Conservation (phyloP, 1,140 invertebrate species). For the Bombus terrestris region DNA sequence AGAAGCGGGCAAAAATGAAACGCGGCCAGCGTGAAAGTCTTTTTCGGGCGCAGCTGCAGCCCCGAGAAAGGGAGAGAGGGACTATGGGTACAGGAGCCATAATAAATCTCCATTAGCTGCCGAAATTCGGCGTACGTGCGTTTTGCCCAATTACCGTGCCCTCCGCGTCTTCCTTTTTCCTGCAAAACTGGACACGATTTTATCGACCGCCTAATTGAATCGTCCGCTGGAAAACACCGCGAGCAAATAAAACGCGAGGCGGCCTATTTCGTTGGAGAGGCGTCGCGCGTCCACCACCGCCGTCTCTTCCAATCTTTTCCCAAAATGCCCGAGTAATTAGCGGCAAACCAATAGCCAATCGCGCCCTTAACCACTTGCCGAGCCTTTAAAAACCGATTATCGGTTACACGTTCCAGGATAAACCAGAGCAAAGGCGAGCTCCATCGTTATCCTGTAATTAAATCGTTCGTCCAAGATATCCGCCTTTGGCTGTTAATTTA, state of each 20-base stretch:
- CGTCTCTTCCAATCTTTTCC: slow-evolving; percentile 7
- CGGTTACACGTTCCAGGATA: too few species aligned
- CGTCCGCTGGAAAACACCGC: slow-evolving; percentile 44
- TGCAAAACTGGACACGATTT: slow-evolving; percentile 60
- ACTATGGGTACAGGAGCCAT: slow-evolving; percentile 44
- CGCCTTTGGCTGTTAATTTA: too few species aligned
- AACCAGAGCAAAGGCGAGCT: background rate
- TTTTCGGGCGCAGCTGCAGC: slow-evolving; percentile 51
- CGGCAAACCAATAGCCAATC: background rate
- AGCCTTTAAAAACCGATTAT: background rate
- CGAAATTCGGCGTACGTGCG: slow-evolving; percentile 66
- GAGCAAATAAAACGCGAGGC: slow-evolving; percentile 26
- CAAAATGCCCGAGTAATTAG: slow-evolving; percentile 23
- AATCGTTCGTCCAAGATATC: too few species aligned
- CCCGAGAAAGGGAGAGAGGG: background rate
- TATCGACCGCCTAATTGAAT: slow-evolving; percentile 63
- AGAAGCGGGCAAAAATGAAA: slow-evolving; percentile 50
- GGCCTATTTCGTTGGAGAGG: slow-evolving; percentile 43
- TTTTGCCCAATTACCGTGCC: slow-evolving; percentile 64
- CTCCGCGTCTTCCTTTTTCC: slow-evolving; percentile 51
- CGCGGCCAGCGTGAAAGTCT: slow-evolving; percentile 53
- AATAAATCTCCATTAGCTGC: slow-evolving; percentile 69
- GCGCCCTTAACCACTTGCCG: background rate
- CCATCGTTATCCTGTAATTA: background rate
- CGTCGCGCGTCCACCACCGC: background rate